A percentile compares a stretch with the other conserved stretches of the same genome.
These are phyloP conservation scores for Eremobia ochroleuca DNA, from an alignment of 2,888 invertebrate genomes.

Conservation along the genomic window DNA sequence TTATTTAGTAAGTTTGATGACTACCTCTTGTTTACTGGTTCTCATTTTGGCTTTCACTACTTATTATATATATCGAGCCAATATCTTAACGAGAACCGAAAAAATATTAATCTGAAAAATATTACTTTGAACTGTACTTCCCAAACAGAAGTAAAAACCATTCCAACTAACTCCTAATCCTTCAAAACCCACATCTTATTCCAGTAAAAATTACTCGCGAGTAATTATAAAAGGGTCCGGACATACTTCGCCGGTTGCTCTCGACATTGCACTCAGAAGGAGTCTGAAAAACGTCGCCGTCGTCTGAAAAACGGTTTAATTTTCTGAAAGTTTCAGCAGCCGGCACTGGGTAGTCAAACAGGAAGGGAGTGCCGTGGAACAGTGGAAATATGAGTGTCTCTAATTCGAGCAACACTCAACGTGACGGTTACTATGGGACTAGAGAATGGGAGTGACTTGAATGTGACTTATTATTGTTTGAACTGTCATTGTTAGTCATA, in stretches of 20 bases:
- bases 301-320: conserved; percentile 70
- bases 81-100: neutral
- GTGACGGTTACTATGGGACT: conserved; percentile 18
- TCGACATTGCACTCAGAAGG: conserved; percentile 58
- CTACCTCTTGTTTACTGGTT: neutral
- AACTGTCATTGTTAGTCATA: too few relatives aligned
- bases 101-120: neutral
- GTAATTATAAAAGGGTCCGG: conserved; percentile 60
- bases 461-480: neutral
- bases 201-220: conserved; percentile 57
- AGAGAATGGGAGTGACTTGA: conserved; percentile 10
- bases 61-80: too few relatives aligned
- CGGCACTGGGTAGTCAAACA: conserved; percentile 46
- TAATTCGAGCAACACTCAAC: conserved; percentile 64
- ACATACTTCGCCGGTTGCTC: conserved; percentile 51
- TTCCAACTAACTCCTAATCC: neutral
- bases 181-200: conserved; percentile 28
- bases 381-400: conserved; percentile 74
- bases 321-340: conserved; percentile 66
- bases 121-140: neutral
- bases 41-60: neutral
- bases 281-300: conserved; percentile 58
- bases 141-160: neutral
- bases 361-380: conserved; percentile 60
- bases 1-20: neutral